Evolutionary conservation across 2,888 invertebrate species (phyloP).

Genomic region (Bursaphelenchus okinawaensis): DNA sequence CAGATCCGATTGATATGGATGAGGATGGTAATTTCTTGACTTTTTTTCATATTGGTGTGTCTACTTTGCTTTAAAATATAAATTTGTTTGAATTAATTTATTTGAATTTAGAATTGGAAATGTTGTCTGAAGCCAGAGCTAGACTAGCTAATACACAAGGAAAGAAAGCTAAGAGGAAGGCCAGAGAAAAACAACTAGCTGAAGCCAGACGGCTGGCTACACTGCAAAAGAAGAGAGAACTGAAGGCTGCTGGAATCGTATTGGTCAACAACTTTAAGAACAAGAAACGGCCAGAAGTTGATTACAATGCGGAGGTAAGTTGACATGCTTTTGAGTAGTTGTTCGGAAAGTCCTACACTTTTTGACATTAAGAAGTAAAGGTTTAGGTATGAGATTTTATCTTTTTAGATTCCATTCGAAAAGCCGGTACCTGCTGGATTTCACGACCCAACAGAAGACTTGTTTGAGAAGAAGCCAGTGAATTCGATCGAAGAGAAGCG

Average conservation of each 20-base stretch:
- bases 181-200: conserved; percentile 94
- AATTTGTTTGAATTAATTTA: background rate
- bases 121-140: conserved; percentile 96
- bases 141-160: conserved; percentile 97
- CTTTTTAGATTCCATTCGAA: conserved; percentile 70
- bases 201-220: conserved; percentile 92
- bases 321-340: background rate
- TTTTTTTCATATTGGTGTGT: background rate
- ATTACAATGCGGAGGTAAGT: conserved; percentile 89
- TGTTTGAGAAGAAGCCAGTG: conserved; percentile 58
- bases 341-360: too few relatives aligned
- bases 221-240: conserved; percentile 90
- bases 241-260: conserved; percentile 87
- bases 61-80: background rate
- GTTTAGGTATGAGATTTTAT: too few relatives aligned
- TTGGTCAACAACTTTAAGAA: conserved; percentile 48
- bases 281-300: conserved; percentile 70
- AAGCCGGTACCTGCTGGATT: conserved; percentile 68
- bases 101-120: conserved; percentile 76
- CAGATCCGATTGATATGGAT: conserved; percentile 99
- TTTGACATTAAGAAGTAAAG: too few relatives aligned
- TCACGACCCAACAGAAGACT: conserved; percentile 85
- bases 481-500: conserved; percentile 40
- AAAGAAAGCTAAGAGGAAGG: conserved; percentile 67
- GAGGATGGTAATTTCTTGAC: conserved; percentile 76